Percentiles rank a stretch among this genome's conserved stretches.
Conservation (phyloP, 2,888 invertebrate species). For the Mythimna lalbum region DNA sequence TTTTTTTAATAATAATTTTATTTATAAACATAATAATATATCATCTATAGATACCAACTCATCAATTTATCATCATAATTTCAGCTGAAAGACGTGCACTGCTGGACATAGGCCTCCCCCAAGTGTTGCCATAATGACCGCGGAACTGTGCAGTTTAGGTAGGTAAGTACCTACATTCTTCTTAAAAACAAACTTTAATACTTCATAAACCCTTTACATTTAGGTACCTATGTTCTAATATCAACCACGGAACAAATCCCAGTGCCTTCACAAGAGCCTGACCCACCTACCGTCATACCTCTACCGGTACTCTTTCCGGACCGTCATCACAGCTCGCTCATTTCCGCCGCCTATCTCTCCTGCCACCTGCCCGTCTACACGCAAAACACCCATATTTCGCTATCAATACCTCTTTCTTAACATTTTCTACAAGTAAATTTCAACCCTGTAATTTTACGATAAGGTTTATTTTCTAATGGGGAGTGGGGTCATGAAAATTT, state of each 20-base stretch:
- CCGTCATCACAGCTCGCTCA: slow-evolving; percentile 64
- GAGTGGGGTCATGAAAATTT: slow-evolving; percentile 62
- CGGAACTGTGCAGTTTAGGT: too few relatives aligned
- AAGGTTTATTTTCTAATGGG: slow-evolving; percentile 35
- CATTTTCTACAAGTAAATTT: slow-evolving; percentile 10
- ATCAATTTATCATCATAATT: too few relatives aligned
- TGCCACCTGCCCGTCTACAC: slow-evolving; percentile 72
- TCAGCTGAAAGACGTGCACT: too few relatives aligned
- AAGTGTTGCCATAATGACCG: too few relatives aligned
- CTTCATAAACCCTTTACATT: not conserved
- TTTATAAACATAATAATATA: too few relatives aligned
- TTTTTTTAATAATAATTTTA: too few relatives aligned
- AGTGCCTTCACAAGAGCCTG: not conserved
- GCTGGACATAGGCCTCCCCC: too few relatives aligned
- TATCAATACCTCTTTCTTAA: slow-evolving; percentile 70
- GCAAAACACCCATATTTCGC: slow-evolving; percentile 79
- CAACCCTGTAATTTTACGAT: rapidly evolving
- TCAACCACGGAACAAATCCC: slow-evolving; percentile 14
- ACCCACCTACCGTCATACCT: not conserved
- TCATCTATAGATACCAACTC: too few relatives aligned
- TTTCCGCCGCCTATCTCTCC: slow-evolving; percentile 64
- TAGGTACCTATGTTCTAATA: not conserved
- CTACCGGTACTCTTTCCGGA: slow-evolving; percentile 50
- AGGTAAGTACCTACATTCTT: too few relatives aligned
- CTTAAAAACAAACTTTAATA: not conserved